phyloP scores from a whole-genome alignment of 1,140 invertebrate genomes.

The Zaprionus nigranus region DNA sequence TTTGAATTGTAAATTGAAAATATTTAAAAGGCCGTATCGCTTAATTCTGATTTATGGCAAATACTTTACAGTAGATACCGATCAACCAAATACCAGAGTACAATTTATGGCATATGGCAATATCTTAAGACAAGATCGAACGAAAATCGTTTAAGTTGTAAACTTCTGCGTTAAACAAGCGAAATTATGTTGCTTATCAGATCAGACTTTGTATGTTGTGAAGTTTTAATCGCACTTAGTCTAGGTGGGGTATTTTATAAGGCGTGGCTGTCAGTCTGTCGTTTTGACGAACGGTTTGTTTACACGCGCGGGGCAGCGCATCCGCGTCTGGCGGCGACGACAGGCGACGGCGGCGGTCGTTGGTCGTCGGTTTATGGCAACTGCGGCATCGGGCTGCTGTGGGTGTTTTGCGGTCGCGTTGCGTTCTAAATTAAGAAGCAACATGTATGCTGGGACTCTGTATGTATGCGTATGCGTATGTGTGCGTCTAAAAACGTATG shows the following conservation, averaged over 20 bases:
- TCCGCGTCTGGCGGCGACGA: slow-evolving; percentile 16
- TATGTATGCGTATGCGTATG: slow-evolving; percentile 14
- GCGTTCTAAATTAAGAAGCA: slow-evolving; percentile 73
- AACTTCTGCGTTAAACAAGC: slow-evolving; percentile 7
- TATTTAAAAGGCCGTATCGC: not conserved
- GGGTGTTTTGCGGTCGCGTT: slow-evolving; percentile 64
- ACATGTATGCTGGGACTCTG: slow-evolving; percentile 11
- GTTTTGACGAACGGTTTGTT: slow-evolving; percentile 70
- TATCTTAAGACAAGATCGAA: not conserved
- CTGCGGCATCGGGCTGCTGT: slow-evolving; percentile 32
- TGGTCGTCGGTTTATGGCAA: slow-evolving; percentile 1
- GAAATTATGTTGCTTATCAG: slow-evolving; percentile 24
- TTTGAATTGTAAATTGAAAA: slow-evolving; percentile 9
- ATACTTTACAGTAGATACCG: not conserved
- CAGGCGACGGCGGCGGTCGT: too few species aligned
- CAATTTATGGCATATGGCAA: not conserved
- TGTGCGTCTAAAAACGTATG: slow-evolving; percentile 9
- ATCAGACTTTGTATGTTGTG: slow-evolving; percentile 15
- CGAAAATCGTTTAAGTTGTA: not conserved
- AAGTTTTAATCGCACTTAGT: slow-evolving; percentile 69
- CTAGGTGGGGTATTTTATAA: slow-evolving; percentile 45
- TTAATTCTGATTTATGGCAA: slow-evolving; percentile 2
- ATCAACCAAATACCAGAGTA: not conserved
- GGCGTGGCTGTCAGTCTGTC: slow-evolving; percentile 22
- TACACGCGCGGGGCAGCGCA: slow-evolving; percentile 46